Conservation (phyloP, 2,888 invertebrate species). For the Pseudococcus longispinus region DNA sequence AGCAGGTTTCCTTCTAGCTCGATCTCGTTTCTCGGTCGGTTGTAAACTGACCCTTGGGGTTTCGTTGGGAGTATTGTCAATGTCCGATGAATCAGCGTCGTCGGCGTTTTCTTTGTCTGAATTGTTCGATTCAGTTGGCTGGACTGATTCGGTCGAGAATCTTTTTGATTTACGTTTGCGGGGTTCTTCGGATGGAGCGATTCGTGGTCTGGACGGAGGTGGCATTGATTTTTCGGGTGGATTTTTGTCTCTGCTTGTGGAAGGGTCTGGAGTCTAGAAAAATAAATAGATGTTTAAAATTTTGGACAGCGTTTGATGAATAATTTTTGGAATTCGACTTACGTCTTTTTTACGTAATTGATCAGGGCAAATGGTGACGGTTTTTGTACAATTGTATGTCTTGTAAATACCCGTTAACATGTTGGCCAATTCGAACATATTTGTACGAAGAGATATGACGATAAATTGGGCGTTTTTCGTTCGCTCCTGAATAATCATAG, state of each 20-base stretch:
- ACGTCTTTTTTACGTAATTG: conserved; percentile 25
- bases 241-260: neutral
- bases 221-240: neutral
- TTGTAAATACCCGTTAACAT: conserved; percentile 95
- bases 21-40: neutral
- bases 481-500: conserved; percentile 71
- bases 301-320: neutral
- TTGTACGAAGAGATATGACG: conserved; percentile 93
- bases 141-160: neutral
- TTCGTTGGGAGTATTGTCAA: conserved; percentile 13
- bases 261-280: neutral
- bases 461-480: conserved; percentile 98
- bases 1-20: neutral
- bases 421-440: conserved; percentile 97
- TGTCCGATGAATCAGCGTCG: conserved; percentile 16
- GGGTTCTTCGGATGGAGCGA: neutral
- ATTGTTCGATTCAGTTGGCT: neutral
- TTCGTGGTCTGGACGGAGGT: neutral
- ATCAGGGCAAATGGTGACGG: conserved; percentile 69
- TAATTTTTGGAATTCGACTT: neutral
- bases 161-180: conserved; percentile 1
- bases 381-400: conserved; percentile 84
- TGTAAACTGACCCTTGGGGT: neutral
- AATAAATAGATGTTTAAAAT: neutral
- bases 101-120: neutral